Evolutionary conservation across 2,888 invertebrate genomes (phyloP).

Genomic region (Cryptocephalus primarius): DNA sequence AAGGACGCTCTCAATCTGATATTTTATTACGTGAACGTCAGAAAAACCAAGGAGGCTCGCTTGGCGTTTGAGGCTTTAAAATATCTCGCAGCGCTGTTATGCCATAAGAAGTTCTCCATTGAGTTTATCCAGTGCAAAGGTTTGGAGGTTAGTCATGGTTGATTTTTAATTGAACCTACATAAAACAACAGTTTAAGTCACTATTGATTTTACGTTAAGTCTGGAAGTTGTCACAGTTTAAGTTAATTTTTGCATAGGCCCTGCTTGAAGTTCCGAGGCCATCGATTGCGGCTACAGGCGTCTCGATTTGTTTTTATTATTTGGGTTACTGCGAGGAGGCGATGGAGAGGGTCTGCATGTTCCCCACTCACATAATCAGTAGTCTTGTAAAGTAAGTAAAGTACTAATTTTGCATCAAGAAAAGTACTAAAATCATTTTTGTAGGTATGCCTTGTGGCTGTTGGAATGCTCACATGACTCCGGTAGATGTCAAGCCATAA

Average conservation of each 20-base stretch:
- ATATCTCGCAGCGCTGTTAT: constrained; percentile 86
- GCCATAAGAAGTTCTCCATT: constrained; percentile 96
- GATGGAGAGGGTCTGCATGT: constrained; percentile 87
- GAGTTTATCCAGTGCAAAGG: constrained; percentile 89
- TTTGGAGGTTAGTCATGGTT: constrained; percentile 47
- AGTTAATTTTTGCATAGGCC: constrained; percentile 32
- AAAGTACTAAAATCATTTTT: constrained; percentile 3
- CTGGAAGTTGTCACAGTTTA: too few relatives aligned
- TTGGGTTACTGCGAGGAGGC: constrained; percentile 95
- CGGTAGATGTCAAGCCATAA: constrained; percentile 93
- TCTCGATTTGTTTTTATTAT: constrained; percentile 93
- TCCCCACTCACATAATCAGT: constrained; percentile 66
- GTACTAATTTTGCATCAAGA: background rate
- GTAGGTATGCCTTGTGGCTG: constrained; percentile 85
- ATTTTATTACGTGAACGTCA: constrained; percentile 79
- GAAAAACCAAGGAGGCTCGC: constrained; percentile 79
- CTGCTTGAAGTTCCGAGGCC: constrained; percentile 85
- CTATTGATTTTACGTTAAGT: too few relatives aligned
- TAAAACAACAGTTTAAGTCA: too few relatives aligned
- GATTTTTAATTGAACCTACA: too few relatives aligned
- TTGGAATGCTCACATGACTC: constrained; percentile 89
- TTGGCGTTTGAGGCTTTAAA: constrained; percentile 94
- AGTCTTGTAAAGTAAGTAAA: constrained; percentile 59
- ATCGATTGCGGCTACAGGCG: constrained; percentile 91
- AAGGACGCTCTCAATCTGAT: constrained; percentile 85